A percentile compares a stretch with the other conserved stretches of the same genome.
Evolutionary conservation across 2,113 vertebrate genomes (phyloP).

Genomic region (Oncorhynchus clarkii): DNA sequence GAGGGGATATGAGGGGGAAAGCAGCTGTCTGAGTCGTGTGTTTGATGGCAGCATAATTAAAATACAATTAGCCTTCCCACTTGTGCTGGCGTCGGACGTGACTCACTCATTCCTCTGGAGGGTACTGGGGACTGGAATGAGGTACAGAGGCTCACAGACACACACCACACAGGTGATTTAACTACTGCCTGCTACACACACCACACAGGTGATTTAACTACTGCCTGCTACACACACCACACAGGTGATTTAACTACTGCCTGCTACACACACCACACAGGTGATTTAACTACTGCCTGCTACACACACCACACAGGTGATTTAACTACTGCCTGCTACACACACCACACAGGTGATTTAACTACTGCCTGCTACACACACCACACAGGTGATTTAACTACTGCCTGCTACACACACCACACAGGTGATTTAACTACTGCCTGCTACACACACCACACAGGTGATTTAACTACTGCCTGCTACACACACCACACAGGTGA

Average conservation of each 20-base stretch:
- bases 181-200: background rate
- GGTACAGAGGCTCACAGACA: background rate
- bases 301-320: too few relatives aligned
- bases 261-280: too few relatives aligned
- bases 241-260: too few relatives aligned
- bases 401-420: too few relatives aligned
- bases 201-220: background rate
- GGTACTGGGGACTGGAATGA: constrained; percentile 1
- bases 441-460: too few relatives aligned
- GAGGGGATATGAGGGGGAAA: background rate
- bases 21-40: constrained; percentile 1
- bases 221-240: background rate
- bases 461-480: too few relatives aligned
- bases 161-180: background rate
- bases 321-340: too few relatives aligned
- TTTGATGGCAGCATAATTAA: constrained; percentile 29
- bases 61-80: constrained; percentile 32
- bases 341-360: too few relatives aligned
- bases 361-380: too few relatives aligned
- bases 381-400: too few relatives aligned
- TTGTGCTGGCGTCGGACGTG: constrained; percentile 3
- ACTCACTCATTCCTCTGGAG: constrained; percentile 15
- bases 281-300: too few relatives aligned
- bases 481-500: background rate
- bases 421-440: too few relatives aligned